These are phyloP conservation scores for Amphiprion clarkii DNA, from an alignment of 2,797 vertebrate species.

Conservation along the genomic window DNA sequence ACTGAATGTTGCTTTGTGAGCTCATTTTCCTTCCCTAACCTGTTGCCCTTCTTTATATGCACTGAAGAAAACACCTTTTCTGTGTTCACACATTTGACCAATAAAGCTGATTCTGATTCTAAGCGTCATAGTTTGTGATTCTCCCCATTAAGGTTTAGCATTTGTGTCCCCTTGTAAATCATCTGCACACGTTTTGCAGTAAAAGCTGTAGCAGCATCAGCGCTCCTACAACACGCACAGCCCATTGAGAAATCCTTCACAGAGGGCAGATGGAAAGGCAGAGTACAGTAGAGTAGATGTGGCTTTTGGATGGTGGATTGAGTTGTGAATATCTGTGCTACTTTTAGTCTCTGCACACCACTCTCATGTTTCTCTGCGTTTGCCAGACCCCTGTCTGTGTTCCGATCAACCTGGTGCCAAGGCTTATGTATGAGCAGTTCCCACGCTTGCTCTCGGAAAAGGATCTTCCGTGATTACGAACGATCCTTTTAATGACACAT, in stretches of 20 bases:
- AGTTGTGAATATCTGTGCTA: slow-evolving; percentile 85
- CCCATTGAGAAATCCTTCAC: slow-evolving; percentile 59
- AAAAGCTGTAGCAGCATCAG: slow-evolving; percentile 42
- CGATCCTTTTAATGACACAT: slow-evolving; percentile 44
- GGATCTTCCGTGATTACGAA: slow-evolving; percentile 43
- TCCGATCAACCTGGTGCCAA: slow-evolving; percentile 71
- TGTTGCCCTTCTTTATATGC: too few species aligned
- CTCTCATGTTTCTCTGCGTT: slow-evolving; percentile 79
- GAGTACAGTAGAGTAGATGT: slow-evolving; percentile 49
- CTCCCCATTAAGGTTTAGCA: too few species aligned
- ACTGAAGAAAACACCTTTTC: too few species aligned
- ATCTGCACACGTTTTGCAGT: slow-evolving; percentile 3
- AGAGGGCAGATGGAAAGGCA: slow-evolving; percentile 65
- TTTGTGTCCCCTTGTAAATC: neutral
- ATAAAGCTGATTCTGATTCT: too few species aligned
- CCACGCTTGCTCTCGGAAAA: slow-evolving; percentile 73
- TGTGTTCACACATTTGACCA: too few species aligned
- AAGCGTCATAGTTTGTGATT: too few species aligned
- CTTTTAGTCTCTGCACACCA: slow-evolving; percentile 81
- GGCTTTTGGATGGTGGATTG: slow-evolving; percentile 74
- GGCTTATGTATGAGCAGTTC: slow-evolving; percentile 76
- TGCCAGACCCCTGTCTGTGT: slow-evolving; percentile 77
- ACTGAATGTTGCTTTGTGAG: too few species aligned
- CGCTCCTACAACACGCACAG: slow-evolving; percentile 22
- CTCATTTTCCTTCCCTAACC: too few species aligned